Conservation (phyloP, 2,888 invertebrate genomes). For the Liposcelis brunnea region DNA sequence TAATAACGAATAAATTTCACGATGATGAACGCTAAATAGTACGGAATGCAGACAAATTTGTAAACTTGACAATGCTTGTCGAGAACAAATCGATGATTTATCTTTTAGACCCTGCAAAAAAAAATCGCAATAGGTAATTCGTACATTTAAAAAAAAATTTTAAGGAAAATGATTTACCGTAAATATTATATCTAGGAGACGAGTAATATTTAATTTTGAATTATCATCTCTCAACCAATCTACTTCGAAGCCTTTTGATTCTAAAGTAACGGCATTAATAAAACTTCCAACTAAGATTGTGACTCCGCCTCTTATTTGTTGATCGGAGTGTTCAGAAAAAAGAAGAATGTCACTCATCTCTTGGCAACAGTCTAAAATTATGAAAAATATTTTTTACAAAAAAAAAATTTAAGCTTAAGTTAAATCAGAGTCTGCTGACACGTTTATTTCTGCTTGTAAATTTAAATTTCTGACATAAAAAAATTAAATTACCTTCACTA, state of each 20-base stretch:
- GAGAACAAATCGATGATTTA: constrained; percentile 55
- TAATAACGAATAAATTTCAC: constrained; percentile 36
- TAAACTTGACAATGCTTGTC: constrained; percentile 49
- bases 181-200: constrained; percentile 33
- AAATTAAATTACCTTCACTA: background rate
- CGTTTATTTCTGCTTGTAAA: too few species aligned
- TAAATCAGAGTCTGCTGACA: too few species aligned
- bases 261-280: constrained; percentile 38
- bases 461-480: background rate
- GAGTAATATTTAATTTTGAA: constrained; percentile 29
- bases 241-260: constrained; percentile 22
- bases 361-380: constrained; percentile 13
- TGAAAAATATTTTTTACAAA: constrained; percentile 6
- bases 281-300: constrained; percentile 50
- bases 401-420: constrained; percentile 11
- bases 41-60: constrained; percentile 38
- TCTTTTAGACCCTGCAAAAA: constrained; percentile 47
- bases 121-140: constrained; percentile 12
- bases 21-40: constrained; percentile 41
- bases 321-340: constrained; percentile 56
- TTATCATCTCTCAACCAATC: constrained; percentile 27
- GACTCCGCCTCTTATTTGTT: constrained; percentile 59
- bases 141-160: too few species aligned
- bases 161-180: constrained; percentile 29
- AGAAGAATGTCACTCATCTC: constrained; percentile 41